Conservation (phyloP, 35 echinoderm and acorn worm genomes). For the Apostichopus japonicus region DNA sequence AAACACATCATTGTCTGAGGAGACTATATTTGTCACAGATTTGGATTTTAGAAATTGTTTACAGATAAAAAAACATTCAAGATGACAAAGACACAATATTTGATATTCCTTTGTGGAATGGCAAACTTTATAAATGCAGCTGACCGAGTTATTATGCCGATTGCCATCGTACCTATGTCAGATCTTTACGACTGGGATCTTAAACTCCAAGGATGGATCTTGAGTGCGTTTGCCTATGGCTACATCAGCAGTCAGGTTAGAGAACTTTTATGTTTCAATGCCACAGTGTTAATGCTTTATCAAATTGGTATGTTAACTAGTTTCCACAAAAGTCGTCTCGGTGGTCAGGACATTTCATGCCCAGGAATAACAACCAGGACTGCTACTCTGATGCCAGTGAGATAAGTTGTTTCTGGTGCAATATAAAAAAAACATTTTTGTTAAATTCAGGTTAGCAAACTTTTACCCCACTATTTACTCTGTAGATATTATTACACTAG, state of each 20-base stretch:
- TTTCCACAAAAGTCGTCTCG: no score
- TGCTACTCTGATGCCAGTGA: no score
- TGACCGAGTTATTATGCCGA: conserved; percentile 97
- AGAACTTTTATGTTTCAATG: not conserved
- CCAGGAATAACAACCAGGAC: no score
- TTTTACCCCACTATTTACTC: no score
- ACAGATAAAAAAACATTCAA: not conserved
- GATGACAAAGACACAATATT: conserved; percentile 51
- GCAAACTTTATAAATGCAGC: conserved; percentile 99
- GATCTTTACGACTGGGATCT: conserved; percentile 89
- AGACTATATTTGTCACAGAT: not conserved
- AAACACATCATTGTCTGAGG: not conserved
- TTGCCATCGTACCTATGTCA: conserved; percentile 92
- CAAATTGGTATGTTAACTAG: no score
- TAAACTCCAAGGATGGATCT: conserved; percentile 85
- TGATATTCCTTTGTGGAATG: conserved; percentile 78
- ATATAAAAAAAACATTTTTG: no score
- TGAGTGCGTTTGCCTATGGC: conserved; percentile 98
- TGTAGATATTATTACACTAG: no score
- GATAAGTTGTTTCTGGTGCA: no score
- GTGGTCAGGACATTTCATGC: no score
- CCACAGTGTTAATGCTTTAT: no score
- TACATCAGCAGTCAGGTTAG: conserved; percentile 98
- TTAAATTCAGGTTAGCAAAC: no score
- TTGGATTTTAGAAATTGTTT: not conserved